phyloP scores from a whole-genome alignment of 2,888 invertebrate genomes.

The Phyto melanocephala region DNA sequence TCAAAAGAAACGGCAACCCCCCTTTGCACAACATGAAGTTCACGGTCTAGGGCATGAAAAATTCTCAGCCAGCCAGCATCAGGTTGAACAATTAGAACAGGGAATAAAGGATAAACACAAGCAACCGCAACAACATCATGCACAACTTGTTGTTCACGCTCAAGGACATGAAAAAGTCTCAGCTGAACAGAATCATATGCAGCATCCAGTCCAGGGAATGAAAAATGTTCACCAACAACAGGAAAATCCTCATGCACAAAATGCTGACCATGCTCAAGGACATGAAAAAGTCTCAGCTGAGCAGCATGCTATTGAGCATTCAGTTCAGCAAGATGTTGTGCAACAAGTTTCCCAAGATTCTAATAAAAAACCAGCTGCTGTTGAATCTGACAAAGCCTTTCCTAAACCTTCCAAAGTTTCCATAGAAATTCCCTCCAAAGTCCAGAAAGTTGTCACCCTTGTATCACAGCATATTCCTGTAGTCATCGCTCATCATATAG shows the following conservation, averaged over 20 bases:
- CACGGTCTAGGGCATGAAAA: not conserved
- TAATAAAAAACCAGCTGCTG: no score
- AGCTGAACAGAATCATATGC: no score
- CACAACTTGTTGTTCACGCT: no score
- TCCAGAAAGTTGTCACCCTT: constrained; percentile 28
- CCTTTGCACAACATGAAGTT: not conserved
- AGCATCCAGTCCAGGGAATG: no score
- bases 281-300: no score
- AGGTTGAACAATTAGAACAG: not conserved
- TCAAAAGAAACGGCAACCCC: no score
- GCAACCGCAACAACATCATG: not conserved
- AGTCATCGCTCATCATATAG: constrained; percentile 55
- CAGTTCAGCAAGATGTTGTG: not conserved
- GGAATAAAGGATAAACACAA: not conserved
- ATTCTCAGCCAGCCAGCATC: not conserved
- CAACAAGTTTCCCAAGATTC: not conserved
- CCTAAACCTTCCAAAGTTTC: not conserved
- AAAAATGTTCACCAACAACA: not conserved
- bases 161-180: no score
- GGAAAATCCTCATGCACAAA: no score
- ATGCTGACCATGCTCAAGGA: no score
- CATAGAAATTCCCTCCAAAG: constrained; percentile 13
- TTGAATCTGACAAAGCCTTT: no score
- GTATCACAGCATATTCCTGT: constrained; percentile 50
- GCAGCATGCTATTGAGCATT: no score